A percentile compares a stretch with the other conserved stretches of the same genome.
These are phyloP conservation scores for Neosalanx taihuensis DNA, from an alignment of 2,797 vertebrate species.

Conservation along the genomic window DNA sequence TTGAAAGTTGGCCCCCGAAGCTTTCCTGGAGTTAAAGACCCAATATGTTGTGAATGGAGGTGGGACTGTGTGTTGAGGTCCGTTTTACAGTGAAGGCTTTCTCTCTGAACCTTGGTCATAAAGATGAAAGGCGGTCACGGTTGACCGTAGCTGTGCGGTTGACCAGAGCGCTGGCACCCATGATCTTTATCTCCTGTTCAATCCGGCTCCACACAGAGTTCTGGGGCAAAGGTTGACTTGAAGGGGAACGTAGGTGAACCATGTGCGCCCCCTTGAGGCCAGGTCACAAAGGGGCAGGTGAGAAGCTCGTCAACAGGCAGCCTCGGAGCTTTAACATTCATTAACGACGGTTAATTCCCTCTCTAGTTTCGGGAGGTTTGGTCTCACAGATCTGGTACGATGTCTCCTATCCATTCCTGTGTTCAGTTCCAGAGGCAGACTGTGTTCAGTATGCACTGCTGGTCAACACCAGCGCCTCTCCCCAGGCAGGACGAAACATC, in stretches of 20 bases:
- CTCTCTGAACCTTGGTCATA: constrained; percentile 16
- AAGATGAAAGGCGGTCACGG: constrained; percentile 33
- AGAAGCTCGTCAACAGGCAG: too few species aligned
- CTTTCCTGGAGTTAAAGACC: background rate
- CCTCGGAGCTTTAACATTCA: too few species aligned
- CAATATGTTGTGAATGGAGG: background rate
- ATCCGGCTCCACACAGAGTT: constrained; percentile 25
- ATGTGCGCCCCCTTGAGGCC: constrained; percentile 54
- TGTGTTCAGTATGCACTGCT: too few species aligned
- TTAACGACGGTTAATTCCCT: too few species aligned
- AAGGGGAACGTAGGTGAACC: constrained; percentile 39
- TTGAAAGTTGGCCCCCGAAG: too few species aligned
- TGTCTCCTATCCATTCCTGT: too few species aligned
- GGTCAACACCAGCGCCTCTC: too few species aligned
- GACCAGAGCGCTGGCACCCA: constrained; percentile 22
- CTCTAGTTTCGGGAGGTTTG: too few species aligned
- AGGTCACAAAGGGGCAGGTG: background rate
- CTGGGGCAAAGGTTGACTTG: constrained; percentile 35
- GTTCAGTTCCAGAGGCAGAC: too few species aligned
- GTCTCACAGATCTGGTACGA: too few species aligned
- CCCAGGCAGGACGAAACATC: too few species aligned
- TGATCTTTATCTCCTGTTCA: constrained; percentile 30
- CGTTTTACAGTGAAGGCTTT: constrained; percentile 10
- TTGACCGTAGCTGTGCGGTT: constrained; percentile 27
- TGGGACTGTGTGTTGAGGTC: constrained; percentile 17